These are phyloP conservation scores for Clostera curtula DNA, from an alignment of 2,888 invertebrate species.

Conservation along the genomic window DNA sequence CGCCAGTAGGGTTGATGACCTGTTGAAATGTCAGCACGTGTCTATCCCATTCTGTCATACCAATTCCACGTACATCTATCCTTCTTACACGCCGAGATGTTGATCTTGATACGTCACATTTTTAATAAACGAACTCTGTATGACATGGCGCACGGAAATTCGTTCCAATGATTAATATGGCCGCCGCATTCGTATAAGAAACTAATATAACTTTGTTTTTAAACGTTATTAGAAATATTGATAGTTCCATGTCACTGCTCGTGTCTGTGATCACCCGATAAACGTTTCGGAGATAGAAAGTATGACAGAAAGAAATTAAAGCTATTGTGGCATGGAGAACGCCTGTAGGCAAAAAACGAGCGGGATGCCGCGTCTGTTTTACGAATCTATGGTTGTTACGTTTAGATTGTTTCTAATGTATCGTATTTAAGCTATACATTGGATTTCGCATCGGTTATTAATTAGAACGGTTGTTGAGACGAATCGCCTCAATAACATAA, in stretches of 20 bases:
- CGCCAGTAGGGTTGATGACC: constrained; percentile 73
- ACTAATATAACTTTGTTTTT: constrained; percentile 70
- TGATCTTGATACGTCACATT: constrained; percentile 76
- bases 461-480: constrained; percentile 42
- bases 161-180: constrained; percentile 73
- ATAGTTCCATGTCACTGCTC: constrained; percentile 72
- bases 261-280: constrained; percentile 67
- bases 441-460: constrained; percentile 46
- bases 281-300: constrained; percentile 65
- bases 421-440: constrained; percentile 18
- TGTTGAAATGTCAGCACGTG: constrained; percentile 69
- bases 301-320: constrained; percentile 59
- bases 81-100: constrained; percentile 61
- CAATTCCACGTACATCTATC: constrained; percentile 38
- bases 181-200: constrained; percentile 57
- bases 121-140: constrained; percentile 74
- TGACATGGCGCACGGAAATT: constrained; percentile 72
- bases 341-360: constrained; percentile 48
- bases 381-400: constrained; percentile 25
- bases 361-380: constrained; percentile 35
- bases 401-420: constrained; percentile 25
- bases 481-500: constrained; percentile 49
- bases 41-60: constrained; percentile 49
- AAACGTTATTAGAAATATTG: constrained; percentile 74
- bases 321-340: constrained; percentile 41